Evolutionary conservation across 2,888 invertebrate species (phyloP), one percentile per base, ranked within the genome.

Genomic region (Crepidodera aurea): DNA sequence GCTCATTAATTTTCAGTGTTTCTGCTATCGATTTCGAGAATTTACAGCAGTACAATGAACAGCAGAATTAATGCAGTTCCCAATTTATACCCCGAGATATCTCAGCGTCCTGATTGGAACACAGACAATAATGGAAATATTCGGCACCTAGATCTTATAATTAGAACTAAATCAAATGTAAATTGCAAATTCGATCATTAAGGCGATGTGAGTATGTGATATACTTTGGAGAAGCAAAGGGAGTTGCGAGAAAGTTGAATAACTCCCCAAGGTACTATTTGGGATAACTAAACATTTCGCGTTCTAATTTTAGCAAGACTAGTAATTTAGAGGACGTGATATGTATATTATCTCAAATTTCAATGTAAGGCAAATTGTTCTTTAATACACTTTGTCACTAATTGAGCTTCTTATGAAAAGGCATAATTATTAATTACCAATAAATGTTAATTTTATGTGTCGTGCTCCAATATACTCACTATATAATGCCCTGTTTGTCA

Each of bases 231-330:
- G 13, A 34, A 27, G 19, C 16, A 18, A 39, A 44, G 64, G 54
- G 51, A 54, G 55, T 46, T 64, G 55, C 59, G 55, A 54, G 64
- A 61, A 69, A 70, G 69, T 68, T 68, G 67, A 70, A 71, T 71
- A 73, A 73, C 67, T 73, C 74, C 72, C 74, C 34, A 12, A 69
- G 70, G 72, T 70, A 64, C 64, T 71, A 69, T 73, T 72, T 69
- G 61, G 67, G 66, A 65, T 65, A 66, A 27, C 48, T 29, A 2
- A 16, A 40, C 40, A 40, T 13, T 40, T 48, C 48, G 5, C 10
- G 16, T 29, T 48, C 48, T 25, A 48, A 48, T 27, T 48, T 48
- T 27, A 13, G 15, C 27, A 27, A 48, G 42, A 27, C 48, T 46
- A 12, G 18, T 42, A 42, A 42, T 42, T 42, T 42, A 19, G 42